A percentile compares a stretch with the other conserved stretches of the same genome.
These are phyloP conservation scores for Melanostoma scalare DNA, from an alignment of 2,888 invertebrate genomes.

Conservation along the genomic window DNA sequence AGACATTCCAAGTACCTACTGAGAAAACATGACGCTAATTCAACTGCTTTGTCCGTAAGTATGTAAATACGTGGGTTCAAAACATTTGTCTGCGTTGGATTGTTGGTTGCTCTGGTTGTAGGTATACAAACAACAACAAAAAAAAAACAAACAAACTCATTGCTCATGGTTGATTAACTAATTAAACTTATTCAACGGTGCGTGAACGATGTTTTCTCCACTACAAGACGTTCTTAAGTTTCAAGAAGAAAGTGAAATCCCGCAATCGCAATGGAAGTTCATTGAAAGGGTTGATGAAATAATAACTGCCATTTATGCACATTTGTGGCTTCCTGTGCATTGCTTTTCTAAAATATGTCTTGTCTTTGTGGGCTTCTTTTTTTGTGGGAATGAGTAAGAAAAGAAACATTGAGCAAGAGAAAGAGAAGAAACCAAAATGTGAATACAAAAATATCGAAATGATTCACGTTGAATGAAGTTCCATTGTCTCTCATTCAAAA, in stretches of 20 bases:
- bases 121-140: too few relatives aligned
- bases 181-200: slow-evolving; percentile 60
- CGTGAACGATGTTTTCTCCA: slow-evolving; percentile 9
- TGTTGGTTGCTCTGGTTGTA: too few relatives aligned
- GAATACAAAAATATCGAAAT: too few relatives aligned
- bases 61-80: too few relatives aligned
- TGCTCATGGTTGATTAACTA: slow-evolving; percentile 28
- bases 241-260: slow-evolving; percentile 66
- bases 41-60: too few relatives aligned
- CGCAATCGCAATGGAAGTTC: slow-evolving; percentile 39
- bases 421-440: too few relatives aligned
- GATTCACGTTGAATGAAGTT: too few relatives aligned
- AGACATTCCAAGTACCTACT: too few relatives aligned
- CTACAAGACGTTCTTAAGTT: slow-evolving; percentile 43
- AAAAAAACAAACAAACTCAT: neutral
- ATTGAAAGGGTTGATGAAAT: slow-evolving; percentile 53
- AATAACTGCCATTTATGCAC: slow-evolving; percentile 46
- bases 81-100: too few relatives aligned
- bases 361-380: neutral
- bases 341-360: neutral
- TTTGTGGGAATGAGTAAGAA: too few relatives aligned
- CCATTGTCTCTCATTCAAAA: slow-evolving; percentile 40
- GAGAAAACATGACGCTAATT: too few relatives aligned
- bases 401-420: too few relatives aligned
- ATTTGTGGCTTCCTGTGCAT: slow-evolving; percentile 57